These are phyloP conservation scores for Sclerurus mexicanus DNA, from an alignment of 2,113 vertebrate species.

Conservation along the genomic window DNA sequence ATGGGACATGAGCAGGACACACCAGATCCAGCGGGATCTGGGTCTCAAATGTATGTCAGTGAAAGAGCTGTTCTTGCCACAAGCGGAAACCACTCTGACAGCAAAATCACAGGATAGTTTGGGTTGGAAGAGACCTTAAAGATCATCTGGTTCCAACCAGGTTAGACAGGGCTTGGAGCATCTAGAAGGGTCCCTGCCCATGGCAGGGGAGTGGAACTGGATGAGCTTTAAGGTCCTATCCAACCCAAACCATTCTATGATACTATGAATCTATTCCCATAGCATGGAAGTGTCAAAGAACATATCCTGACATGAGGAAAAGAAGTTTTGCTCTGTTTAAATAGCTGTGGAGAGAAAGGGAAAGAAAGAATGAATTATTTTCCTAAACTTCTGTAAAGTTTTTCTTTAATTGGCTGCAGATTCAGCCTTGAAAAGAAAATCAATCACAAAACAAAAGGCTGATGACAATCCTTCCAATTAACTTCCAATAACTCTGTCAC, in stretches of 20 bases:
- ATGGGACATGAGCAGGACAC: rapidly evolving
- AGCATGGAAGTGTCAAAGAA: neutral
- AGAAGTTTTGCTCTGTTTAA: neutral
- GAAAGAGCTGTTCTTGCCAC: neutral
- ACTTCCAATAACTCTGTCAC: neutral
- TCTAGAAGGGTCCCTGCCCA: neutral
- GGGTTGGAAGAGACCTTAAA: neutral
- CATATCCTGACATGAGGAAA: neutral
- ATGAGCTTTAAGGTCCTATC: neutral
- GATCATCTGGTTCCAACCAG: neutral
- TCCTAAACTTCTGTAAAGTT: neutral
- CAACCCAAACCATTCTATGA: neutral
- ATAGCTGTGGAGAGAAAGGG: neutral
- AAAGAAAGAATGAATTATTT: neutral
- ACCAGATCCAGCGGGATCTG: rapidly evolving
- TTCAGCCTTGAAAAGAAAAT: neutral
- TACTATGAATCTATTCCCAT: neutral
- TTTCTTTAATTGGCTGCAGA: neutral
- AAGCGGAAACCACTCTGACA: rapidly evolving
- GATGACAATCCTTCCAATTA: neutral
- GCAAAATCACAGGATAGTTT: neutral
- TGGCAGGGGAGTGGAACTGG: neutral
- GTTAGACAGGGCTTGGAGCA: neutral
- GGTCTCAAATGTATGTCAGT: neutral
- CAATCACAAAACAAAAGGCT: neutral